These are phyloP conservation scores for Thunnus maccoyii DNA, from an alignment of 2,113 vertebrate species.

Conservation along the genomic window DNA sequence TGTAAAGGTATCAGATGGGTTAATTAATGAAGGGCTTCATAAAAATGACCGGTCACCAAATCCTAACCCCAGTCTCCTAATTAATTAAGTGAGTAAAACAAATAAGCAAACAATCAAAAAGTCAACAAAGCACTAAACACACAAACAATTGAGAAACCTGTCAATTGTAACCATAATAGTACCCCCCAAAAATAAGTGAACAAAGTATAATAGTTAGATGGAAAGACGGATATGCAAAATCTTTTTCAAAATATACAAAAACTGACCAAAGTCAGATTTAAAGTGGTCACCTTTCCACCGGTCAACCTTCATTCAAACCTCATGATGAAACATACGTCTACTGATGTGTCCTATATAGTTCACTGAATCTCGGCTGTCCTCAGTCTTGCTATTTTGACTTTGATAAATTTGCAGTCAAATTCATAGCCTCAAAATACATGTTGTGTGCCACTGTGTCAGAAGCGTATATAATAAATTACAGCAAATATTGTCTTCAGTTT, in stretches of 20 bases:
- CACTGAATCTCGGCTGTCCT: not conserved
- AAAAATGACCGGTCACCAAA: not conserved
- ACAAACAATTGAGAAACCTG: conserved; percentile 20
- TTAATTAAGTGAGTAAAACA: conserved; percentile 39
- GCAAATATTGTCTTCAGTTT: not conserved
- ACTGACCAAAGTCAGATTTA: not conserved
- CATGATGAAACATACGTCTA: not conserved
- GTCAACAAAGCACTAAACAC: conserved; percentile 26
- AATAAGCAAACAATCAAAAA: conserved; percentile 30
- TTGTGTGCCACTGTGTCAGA: not conserved
- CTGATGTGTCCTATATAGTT: not conserved
- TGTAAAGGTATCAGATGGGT: conserved; percentile 9
- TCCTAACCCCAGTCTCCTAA: not conserved
- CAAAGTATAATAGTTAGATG: not conserved
- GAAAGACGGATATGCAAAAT: not conserved
- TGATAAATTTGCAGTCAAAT: not conserved
- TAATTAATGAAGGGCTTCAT: not conserved
- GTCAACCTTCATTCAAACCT: not conserved
- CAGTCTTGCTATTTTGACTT: not conserved
- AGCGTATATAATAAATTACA: not conserved
- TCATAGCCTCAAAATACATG: not conserved
- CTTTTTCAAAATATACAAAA: not conserved
- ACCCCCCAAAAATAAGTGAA: not conserved
- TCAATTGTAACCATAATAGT: not conserved
- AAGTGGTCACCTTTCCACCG: not conserved